Percentiles rank a stretch among this genome's conserved stretches.
These are phyloP conservation scores for Flexamia atlantica DNA, from an alignment of 2,888 invertebrate species.

Conservation along the genomic window DNA sequence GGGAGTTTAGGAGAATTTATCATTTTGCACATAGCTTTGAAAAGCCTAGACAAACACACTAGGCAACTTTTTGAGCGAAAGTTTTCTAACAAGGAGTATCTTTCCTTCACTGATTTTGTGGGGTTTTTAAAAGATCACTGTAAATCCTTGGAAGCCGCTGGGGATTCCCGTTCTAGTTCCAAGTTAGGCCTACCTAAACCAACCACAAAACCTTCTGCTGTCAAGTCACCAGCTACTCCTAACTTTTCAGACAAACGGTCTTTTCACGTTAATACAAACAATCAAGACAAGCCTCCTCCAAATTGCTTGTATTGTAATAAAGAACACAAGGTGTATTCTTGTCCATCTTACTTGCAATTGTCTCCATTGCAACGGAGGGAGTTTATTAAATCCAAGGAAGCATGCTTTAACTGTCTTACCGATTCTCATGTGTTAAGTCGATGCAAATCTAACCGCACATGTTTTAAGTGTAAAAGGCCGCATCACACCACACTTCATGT, in stretches of 20 bases:
- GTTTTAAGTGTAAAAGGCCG: neutral
- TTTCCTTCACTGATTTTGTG: neutral
- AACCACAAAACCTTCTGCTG: no score
- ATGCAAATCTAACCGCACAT: neutral
- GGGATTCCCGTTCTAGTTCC: neutral
- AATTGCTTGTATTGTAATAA: conserved; percentile 1
- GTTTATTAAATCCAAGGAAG: conserved; percentile 26
- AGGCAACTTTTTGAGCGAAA: conserved; percentile 25
- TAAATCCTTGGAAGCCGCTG: conserved; percentile 9
- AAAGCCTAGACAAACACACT: neutral
- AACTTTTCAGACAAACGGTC: neutral
- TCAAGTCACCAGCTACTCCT: neutral
- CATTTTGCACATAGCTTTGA: neutral
- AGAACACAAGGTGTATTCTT: neutral
- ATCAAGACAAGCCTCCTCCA: neutral
- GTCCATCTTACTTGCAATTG: conserved; percentile 7
- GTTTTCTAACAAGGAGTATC: neutral
- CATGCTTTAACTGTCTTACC: conserved; percentile 25
- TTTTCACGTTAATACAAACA: neutral
- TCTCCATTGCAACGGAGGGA: neutral
- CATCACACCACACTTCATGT: conserved; percentile 4
- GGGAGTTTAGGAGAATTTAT: conserved; percentile 5
- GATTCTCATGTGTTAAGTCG: neutral
- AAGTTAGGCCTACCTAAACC: neutral
- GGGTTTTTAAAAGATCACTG: conserved; percentile 8